These are phyloP conservation scores for Semaprochilodus insignis DNA, from an alignment of 2,797 vertebrate genomes.

Conservation along the genomic window DNA sequence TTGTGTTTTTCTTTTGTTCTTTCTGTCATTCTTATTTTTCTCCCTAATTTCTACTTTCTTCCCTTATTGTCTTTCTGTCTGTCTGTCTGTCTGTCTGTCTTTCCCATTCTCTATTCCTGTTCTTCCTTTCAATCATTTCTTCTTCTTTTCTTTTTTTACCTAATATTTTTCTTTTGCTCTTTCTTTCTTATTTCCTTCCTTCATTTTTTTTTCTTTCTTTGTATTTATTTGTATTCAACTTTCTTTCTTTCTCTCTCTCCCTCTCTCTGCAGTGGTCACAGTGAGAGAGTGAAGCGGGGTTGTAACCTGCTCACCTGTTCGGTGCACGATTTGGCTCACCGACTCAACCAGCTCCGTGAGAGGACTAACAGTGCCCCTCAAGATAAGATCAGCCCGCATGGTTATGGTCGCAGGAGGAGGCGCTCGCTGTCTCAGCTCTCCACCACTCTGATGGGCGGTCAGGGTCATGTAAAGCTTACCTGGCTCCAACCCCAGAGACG, in stretches of 20 bases:
- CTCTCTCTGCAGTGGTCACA: slow-evolving; percentile 68
- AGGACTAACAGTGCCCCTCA: slow-evolving; percentile 74
- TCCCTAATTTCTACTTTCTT: neutral
- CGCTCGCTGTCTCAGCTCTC: slow-evolving; percentile 67
- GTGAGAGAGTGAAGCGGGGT: slow-evolving; percentile 77
- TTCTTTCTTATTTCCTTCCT: neutral
- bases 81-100: neutral
- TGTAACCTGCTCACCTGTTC: slow-evolving; percentile 87
- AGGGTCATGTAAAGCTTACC: slow-evolving; percentile 47
- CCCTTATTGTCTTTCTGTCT: neutral
- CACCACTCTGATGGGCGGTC: slow-evolving; percentile 29
- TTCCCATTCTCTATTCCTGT: neutral
- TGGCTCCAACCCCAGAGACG: slow-evolving; percentile 46
- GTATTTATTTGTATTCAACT: neutral
- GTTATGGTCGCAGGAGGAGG: slow-evolving; percentile 85
- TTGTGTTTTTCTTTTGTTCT: neutral
- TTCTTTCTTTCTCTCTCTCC: neutral
- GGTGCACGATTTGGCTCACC: slow-evolving; percentile 82
- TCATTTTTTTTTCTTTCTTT: neutral
- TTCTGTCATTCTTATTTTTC: slow-evolving; percentile 22
- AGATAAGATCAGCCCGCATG: slow-evolving; percentile 76
- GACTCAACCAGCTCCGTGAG: slow-evolving; percentile 74
- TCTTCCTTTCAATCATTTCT: neutral
- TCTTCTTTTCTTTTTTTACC: neutral
- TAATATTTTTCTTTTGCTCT: neutral